Base-by-base conservation (phyloP, 2,888 invertebrate species). In the Trissonchulus latispiculum region DNA sequence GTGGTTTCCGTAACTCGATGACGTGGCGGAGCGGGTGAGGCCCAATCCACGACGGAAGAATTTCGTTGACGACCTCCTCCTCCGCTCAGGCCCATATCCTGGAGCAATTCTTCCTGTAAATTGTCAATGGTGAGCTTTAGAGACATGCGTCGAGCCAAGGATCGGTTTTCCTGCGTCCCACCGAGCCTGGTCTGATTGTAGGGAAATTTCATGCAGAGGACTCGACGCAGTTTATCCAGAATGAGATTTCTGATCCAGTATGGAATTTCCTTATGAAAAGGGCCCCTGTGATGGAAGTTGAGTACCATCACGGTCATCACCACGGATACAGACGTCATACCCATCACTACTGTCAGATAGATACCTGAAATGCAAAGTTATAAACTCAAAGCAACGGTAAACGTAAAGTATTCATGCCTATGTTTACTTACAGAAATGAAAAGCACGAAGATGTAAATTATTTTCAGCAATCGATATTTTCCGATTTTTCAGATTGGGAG, bases 281-380 rank as follows among this genome's bases (percentile, higher is more conserved):
- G 86, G 2, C 86, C 86, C 70, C 87, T 82, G 80, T 87, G 87
- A 77, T 88, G 87, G 73, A 87, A 86, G 80, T 88, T 88, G 29
- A 87, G 82, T 1, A 87, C 75, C 70, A 78, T 72, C 18, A 79
- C 79, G 2, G 79, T 79, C 78, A 79, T 79, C 1, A 79, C 77
- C 32, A 85, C 87, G 1, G 87, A 87, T 73, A 87, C 84, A 36
- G 87, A 86, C n/a, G 87, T 87, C 80, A 87, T 84, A 36, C 85
- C 85, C 87, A 87, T 87, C 59, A 87, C 87, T 18, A 85, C 85
- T 1, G 87, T 87, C 76, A 87, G 80, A 80, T 87, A 87, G 72
- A 87, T 86, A 76, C 87, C 86, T 87, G 79, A 23, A 79, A 75
- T n/a, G n/a, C n/a, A n/a, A n/a, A n/a, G n/a, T n/a, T n/a, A n/a